Conservation (phyloP, 2,888 invertebrate genomes). For the Mimumesa dahlbomi region DNA sequence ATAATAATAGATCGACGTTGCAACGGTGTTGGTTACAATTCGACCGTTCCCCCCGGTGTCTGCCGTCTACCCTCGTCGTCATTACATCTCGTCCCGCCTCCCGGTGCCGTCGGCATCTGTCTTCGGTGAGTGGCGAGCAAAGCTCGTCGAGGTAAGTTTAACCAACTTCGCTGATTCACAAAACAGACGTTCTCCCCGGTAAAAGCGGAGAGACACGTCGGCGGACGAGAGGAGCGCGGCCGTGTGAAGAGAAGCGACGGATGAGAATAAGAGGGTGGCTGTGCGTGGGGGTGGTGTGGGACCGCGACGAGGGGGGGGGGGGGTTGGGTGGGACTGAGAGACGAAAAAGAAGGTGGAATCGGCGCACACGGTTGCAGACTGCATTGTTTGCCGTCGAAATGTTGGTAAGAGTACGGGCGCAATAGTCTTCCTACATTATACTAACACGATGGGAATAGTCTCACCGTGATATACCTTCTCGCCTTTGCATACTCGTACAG, state of each 20-base stretch:
- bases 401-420: constrained; percentile 27
- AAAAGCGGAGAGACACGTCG: constrained; percentile 22
- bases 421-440: constrained; percentile 36
- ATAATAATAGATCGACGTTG: too few relatives aligned
- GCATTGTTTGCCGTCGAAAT: constrained; percentile 55
- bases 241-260: neutral
- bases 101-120: constrained; percentile 1
- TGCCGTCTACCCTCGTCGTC: constrained; percentile 7
- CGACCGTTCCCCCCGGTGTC: constrained; percentile 32
- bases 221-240: neutral
- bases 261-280: neutral
- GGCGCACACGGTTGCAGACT: constrained; percentile 43
- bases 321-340: constrained; percentile 1
- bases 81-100: constrained; percentile 6
- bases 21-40: constrained; percentile 20
- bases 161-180: constrained; percentile 58
- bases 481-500: constrained; percentile 28
- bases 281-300: constrained; percentile 8
- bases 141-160: constrained; percentile 33
- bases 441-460: constrained; percentile 16
- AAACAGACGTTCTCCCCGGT: constrained; percentile 43
- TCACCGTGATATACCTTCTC: constrained; percentile 21
- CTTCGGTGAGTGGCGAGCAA: constrained; percentile 1
- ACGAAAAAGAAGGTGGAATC: constrained; percentile 25
- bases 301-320: constrained; percentile 7